Evolutionary conservation across 2,888 invertebrate species (phyloP).

Genomic region (Harpagoxenus sublaevis): DNA sequence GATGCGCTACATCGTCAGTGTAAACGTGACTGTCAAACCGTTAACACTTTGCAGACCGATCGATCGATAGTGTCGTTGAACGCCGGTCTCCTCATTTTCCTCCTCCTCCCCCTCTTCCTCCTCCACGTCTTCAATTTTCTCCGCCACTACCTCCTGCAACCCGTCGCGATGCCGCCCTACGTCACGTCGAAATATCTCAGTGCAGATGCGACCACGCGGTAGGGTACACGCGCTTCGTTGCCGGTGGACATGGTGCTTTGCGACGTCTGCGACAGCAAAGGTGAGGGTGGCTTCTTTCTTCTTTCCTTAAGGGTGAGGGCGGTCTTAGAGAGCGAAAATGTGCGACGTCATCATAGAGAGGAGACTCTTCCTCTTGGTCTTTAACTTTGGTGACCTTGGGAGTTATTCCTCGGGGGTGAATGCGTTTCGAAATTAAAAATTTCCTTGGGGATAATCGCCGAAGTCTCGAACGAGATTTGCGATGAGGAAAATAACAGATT

Average conservation of each 20-base stretch:
- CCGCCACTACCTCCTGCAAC: slow-evolving; percentile 27
- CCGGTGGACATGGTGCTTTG: slow-evolving; percentile 81
- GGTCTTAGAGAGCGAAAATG: not conserved
- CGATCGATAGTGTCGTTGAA: slow-evolving; percentile 43
- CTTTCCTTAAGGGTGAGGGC: not conserved
- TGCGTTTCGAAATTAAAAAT: not conserved
- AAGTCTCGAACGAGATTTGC: not conserved
- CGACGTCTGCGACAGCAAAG: slow-evolving; percentile 83
- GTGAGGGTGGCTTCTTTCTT: slow-evolving; percentile 56
- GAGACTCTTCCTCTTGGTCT: not conserved
- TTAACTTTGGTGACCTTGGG: slow-evolving; percentile 13
- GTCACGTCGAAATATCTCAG: slow-evolving; percentile 64
- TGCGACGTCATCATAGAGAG: not conserved
- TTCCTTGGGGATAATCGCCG: too few relatives aligned
- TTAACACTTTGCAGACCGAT: slow-evolving; percentile 74
- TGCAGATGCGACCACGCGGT: slow-evolving; percentile 70
- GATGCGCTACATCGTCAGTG: slow-evolving; percentile 79
- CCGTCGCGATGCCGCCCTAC: slow-evolving; percentile 50
- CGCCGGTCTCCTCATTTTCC: slow-evolving; percentile 46
- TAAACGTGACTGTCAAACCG: slow-evolving; percentile 83
- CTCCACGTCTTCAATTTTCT: slow-evolving; percentile 34
- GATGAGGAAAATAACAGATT: not conserved
- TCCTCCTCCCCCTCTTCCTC: slow-evolving; percentile 26
- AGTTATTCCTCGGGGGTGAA: not conserved
- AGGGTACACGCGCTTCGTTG: slow-evolving; percentile 64